These are phyloP conservation scores for Parasteatoda tepidariorum DNA, from an alignment of 1,140 invertebrate species.

Conservation along the genomic window DNA sequence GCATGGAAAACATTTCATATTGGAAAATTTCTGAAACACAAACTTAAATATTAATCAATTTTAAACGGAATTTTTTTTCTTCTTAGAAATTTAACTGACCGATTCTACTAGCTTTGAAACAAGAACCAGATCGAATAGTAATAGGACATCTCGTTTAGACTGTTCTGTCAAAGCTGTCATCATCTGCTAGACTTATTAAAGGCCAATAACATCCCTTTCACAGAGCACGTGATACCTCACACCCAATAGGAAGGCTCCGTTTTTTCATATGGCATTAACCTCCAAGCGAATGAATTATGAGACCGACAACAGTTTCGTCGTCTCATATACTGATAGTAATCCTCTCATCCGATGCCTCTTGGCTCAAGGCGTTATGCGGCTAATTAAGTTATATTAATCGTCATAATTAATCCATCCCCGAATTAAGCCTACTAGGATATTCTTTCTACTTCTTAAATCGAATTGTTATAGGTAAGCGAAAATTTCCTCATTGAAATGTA, in stretches of 20 bases:
- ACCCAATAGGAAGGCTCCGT: slow-evolving; percentile 32
- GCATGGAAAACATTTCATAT: too few species aligned
- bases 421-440: background rate
- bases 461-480: background rate
- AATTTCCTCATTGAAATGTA: background rate
- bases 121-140: background rate
- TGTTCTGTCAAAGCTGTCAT: slow-evolving; percentile 55
- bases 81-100: background rate
- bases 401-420: background rate
- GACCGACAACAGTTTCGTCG: slow-evolving; percentile 52
- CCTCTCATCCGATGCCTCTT: slow-evolving; percentile 21
- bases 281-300: slow-evolving; percentile 53
- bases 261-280: slow-evolving; percentile 62
- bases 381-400: slow-evolving; percentile 16
- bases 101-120: background rate
- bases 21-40: too few species aligned
- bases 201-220: slow-evolving; percentile 57
- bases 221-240: slow-evolving; percentile 11
- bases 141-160: background rate
- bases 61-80: too few species aligned
- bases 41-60: too few species aligned
- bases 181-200: slow-evolving; percentile 43
- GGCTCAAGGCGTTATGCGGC: slow-evolving; percentile 29
- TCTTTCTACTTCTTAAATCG: background rate
- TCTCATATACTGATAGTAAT: slow-evolving; percentile 46